Evolutionary conservation across 2,797 vertebrate genomes (phyloP).

Genomic region (Pseudochromis fuscus): DNA sequence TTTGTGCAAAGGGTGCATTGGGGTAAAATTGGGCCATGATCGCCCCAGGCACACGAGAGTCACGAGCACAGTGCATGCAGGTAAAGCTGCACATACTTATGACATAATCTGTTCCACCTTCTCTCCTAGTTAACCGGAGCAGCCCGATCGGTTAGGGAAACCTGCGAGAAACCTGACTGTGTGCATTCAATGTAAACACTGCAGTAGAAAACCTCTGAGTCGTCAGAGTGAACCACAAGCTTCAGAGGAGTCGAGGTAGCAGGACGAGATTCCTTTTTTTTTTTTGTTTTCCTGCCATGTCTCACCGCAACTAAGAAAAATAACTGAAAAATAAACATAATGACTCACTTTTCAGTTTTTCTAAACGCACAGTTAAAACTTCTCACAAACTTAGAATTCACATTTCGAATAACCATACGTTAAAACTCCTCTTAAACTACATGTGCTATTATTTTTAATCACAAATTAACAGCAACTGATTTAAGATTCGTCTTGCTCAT

Average conservation of each 20-base stretch:
- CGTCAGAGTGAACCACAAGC: constrained; percentile 60
- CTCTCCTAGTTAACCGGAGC: constrained; percentile 42
- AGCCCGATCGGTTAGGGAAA: constrained; percentile 30
- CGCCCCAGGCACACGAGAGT: constrained; percentile 75
- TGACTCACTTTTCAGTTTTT: constrained; percentile 44
- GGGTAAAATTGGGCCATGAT: constrained; percentile 65
- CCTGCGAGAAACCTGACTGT: constrained; percentile 52
- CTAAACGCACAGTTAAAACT: constrained; percentile 49
- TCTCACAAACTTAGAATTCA: constrained; percentile 62
- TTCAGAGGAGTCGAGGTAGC: constrained; percentile 57
- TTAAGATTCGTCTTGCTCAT: constrained; percentile 65
- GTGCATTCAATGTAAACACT: constrained; percentile 78
- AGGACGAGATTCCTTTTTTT: constrained; percentile 49
- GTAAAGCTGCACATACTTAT: constrained; percentile 79
- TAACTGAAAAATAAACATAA: constrained; percentile 38
- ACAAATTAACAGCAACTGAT: constrained; percentile 76
- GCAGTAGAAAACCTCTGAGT: constrained; percentile 76
- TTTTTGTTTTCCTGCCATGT: constrained; percentile 52
- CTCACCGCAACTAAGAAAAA: constrained; percentile 52
- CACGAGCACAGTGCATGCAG: constrained; percentile 83
- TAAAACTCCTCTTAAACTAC: constrained; percentile 51
- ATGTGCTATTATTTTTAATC: constrained; percentile 73
- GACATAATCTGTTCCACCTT: constrained; percentile 52
- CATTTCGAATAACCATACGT: constrained; percentile 62
- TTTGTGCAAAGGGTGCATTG: constrained; percentile 70